A percentile compares a stretch with the other conserved stretches of the same genome.
These are phyloP conservation scores for Notoglanidium macrostoma DNA, from an alignment of 2,797 vertebrate species.

Conservation along the genomic window DNA sequence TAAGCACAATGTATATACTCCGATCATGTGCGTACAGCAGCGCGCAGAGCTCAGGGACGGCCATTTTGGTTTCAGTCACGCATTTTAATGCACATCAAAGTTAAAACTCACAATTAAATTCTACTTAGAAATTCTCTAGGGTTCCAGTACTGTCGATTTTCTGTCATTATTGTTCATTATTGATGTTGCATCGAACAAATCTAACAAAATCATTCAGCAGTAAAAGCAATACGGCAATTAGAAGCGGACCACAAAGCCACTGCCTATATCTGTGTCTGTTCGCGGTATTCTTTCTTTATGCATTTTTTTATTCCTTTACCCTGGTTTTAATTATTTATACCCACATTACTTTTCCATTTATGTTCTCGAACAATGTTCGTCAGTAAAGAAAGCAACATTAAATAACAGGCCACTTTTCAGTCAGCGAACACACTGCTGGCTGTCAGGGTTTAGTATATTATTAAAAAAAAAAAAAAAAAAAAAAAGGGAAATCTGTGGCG, in stretches of 20 bases:
- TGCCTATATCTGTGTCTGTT: no score
- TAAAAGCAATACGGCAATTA: not conserved
- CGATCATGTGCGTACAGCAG: not conserved
- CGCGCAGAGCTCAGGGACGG: not conserved
- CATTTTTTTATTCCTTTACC: not conserved
- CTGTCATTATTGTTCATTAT: not conserved
- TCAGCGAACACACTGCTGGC: not conserved
- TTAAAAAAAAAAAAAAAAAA: no score
- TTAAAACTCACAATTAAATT: not conserved
- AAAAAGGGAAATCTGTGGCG: not conserved
- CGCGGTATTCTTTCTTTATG: no score
- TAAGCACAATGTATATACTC: not conserved
- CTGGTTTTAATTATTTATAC: no score
- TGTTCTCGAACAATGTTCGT: not conserved
- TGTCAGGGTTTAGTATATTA: not conserved
- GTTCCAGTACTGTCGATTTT: not conserved
- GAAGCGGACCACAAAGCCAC: not conserved
- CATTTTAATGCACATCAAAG: not conserved
- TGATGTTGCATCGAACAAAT: not conserved
- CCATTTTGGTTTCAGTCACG: not conserved
- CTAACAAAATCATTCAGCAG: not conserved
- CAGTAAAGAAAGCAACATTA: not conserved
- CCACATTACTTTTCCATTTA: not conserved
- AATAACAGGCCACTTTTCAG: not conserved
- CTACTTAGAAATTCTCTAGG: not conserved